phyloP scores from a whole-genome alignment of 2,797 vertebrate genomes.

The Antrozous pallidus region DNA sequence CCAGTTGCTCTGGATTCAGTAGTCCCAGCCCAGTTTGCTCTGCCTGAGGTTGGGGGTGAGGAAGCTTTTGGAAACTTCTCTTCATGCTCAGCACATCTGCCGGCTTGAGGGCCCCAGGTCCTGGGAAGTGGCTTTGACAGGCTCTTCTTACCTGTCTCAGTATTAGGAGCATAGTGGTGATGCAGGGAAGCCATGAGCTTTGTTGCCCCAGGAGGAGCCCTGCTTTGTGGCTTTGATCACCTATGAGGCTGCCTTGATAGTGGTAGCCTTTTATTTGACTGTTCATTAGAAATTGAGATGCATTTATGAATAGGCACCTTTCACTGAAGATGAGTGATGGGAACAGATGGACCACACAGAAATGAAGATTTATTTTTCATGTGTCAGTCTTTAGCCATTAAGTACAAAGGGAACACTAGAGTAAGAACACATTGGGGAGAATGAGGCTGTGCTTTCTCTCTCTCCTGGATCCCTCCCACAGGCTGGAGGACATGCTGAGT shows the following conservation, averaged over 20 bases:
- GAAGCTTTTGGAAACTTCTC: slow-evolving; percentile 1
- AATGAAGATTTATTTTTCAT: slow-evolving; percentile 36
- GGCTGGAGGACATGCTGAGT: background rate
- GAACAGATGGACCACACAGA: background rate
- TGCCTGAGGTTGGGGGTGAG: slow-evolving; percentile 6
- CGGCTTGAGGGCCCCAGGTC: slow-evolving; percentile 17
- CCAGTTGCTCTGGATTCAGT: background rate
- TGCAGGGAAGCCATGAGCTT: background rate
- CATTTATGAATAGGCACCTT: background rate
- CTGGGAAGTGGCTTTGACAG: background rate
- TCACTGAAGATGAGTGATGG: background rate
- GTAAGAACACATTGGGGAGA: background rate
- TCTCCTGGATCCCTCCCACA: rapidly evolving
- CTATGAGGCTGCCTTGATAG: background rate
- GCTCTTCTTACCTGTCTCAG: background rate
- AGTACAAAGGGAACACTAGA: background rate
- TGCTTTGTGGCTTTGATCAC: background rate
- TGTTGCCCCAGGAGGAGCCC: background rate
- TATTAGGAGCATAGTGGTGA: background rate
- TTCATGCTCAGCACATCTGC: slow-evolving; percentile 24
- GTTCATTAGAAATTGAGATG: slow-evolving; percentile 37
- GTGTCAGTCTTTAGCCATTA: background rate
- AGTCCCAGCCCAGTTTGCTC: slow-evolving; percentile 37
- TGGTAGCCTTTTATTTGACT: background rate
- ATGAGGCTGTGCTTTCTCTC: rapidly evolving